Conservation (phyloP, 2,797 vertebrate species). For the Ctenosaura bakeri region DNA sequence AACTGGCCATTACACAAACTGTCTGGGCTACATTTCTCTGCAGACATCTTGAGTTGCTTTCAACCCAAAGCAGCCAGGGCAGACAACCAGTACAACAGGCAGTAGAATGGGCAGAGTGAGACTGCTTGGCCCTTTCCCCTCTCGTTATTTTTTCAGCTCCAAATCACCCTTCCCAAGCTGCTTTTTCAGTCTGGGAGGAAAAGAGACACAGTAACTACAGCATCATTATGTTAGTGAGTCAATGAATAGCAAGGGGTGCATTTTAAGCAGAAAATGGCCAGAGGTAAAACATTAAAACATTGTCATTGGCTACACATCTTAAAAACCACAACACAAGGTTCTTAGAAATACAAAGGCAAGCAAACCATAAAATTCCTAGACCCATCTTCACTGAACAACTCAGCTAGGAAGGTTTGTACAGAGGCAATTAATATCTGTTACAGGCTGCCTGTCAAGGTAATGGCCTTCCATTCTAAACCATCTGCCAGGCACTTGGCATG, state of each 20-base stretch:
- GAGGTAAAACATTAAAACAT: not conserved
- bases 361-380: slow-evolving; percentile 19
- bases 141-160: not conserved
- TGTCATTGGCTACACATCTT: no score
- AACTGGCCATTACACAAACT: no score
- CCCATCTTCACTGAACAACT: slow-evolving; percentile 46
- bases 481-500: slow-evolving; percentile 58
- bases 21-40: not conserved
- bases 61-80: not conserved
- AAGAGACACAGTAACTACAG: no score
- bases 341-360: not conserved
- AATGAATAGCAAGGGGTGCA: not conserved
- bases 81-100: not conserved
- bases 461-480: slow-evolving; percentile 50
- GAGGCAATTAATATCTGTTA: slow-evolving; percentile 39
- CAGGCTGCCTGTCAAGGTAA: slow-evolving; percentile 49
- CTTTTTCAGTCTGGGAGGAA: not conserved
- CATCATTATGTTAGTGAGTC: not conserved
- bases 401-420: slow-evolving; percentile 1
- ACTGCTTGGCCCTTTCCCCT: not conserved
- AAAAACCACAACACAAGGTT: no score
- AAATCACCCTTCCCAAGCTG: not conserved
- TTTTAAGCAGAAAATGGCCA: not conserved
- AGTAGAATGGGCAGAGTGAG: not conserved
- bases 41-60: no score